Conservation (phyloP, 2,888 invertebrate genomes). For the Cheilosia variabilis region DNA sequence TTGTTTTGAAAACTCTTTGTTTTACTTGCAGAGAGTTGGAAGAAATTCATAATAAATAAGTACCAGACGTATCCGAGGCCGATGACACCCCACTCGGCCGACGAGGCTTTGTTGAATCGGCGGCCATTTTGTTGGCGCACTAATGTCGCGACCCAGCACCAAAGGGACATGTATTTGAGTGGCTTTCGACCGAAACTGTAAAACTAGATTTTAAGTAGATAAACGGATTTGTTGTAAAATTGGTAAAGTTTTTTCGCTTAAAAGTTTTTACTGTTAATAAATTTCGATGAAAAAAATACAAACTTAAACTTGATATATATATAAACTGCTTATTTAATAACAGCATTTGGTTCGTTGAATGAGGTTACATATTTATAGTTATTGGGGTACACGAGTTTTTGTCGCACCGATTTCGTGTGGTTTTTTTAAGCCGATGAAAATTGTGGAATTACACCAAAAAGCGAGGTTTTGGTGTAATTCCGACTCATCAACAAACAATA, state of each 20-base stretch:
- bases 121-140: conserved; percentile 60
- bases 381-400: too few species aligned
- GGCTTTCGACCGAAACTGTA: conserved; percentile 64
- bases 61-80: conserved; percentile 24
- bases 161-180: conserved; percentile 58
- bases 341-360: too few species aligned
- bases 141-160: conserved; percentile 45
- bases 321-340: too few species aligned
- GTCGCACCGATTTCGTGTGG: too few species aligned
- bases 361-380: too few species aligned
- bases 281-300: background rate
- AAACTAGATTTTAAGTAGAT: conserved; percentile 31
- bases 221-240: conserved; percentile 5
- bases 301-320: background rate
- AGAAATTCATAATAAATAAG: conserved; percentile 42
- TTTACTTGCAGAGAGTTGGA: conserved; percentile 57
- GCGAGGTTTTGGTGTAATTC: too few species aligned
- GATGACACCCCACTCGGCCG: conserved; percentile 45
- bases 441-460: too few species aligned
- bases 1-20: background rate
- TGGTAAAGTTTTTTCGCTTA: background rate
- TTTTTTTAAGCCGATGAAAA: too few species aligned
- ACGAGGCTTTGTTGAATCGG: conserved; percentile 39
- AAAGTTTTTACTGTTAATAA: background rate
- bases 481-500: too few species aligned